phyloP scores from a whole-genome alignment of 2,113 vertebrate genomes.

The Leiothrix lutea region DNA sequence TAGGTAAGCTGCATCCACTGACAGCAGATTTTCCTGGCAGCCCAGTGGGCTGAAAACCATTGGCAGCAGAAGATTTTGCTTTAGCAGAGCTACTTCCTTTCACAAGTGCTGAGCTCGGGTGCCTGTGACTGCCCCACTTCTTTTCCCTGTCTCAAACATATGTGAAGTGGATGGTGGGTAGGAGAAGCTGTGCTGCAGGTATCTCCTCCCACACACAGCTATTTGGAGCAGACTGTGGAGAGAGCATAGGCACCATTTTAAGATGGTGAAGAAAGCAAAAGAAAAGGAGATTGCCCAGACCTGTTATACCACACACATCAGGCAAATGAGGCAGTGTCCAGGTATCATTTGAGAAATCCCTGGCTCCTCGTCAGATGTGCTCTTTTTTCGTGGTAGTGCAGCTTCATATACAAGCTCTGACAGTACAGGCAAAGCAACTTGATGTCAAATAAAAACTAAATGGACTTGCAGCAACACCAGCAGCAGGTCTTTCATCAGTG shows the following conservation, averaged over 20 bases:
- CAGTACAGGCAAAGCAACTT: background rate
- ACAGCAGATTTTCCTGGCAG: background rate
- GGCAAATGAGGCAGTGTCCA: background rate
- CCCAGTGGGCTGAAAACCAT: background rate
- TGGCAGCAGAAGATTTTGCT: background rate
- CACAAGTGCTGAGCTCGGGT: background rate
- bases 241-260: background rate
- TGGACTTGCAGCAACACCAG: slow-evolving; percentile 11
- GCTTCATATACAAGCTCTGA: slow-evolving; percentile 34
- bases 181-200: slow-evolving; percentile 17
- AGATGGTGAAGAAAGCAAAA: background rate
- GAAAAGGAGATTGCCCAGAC: background rate
- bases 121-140: background rate
- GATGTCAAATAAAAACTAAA: slow-evolving; percentile 23
- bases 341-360: background rate
- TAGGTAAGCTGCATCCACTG: background rate
- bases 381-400: background rate
- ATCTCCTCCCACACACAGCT: slow-evolving; percentile 10
- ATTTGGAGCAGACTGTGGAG: background rate
- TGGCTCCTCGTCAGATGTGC: background rate
- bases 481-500: slow-evolving; percentile 48
- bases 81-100: background rate
- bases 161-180: background rate
- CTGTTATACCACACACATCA: background rate
- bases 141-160: background rate